Conservation (phyloP, 2,797 vertebrate genomes). For the Arrhamphus sclerolepis region DNA sequence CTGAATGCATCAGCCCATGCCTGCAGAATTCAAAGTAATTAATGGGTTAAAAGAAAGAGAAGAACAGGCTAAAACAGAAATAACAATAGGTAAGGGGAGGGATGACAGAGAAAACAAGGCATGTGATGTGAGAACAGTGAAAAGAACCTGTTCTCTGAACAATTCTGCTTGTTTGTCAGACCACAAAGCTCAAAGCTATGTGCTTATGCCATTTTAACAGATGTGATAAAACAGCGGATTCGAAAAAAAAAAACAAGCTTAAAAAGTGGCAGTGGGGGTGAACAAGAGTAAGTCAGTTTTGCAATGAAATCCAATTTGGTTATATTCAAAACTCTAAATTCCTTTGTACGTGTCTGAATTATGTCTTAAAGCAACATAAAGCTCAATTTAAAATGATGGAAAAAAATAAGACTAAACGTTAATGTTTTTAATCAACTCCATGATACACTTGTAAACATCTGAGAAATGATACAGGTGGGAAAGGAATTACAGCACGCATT, state of each 20-base stretch:
- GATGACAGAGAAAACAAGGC: constrained; percentile 45
- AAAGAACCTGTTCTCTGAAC: constrained; percentile 38
- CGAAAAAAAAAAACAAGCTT: constrained; percentile 6
- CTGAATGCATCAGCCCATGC: constrained; percentile 99
- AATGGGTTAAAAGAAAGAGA: constrained; percentile 3
- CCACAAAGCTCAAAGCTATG: constrained; percentile 22
- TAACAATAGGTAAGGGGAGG: constrained; percentile 2
- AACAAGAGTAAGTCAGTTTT: neutral
- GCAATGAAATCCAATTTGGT: neutral
- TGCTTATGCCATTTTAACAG: constrained; percentile 8
- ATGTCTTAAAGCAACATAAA: too few relatives aligned
- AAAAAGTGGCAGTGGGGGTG: neutral
- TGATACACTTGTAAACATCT: constrained; percentile 1
- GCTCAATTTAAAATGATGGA: too few relatives aligned
- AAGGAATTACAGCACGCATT: constrained; percentile 4
- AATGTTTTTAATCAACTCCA: neutral
- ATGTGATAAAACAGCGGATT: constrained; percentile 11
- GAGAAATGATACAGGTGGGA: constrained; percentile 16
- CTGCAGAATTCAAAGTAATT: constrained; percentile 68
- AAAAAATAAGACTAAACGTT: neutral
- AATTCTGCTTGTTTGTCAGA: constrained; percentile 33
- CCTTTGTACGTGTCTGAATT: too few relatives aligned
- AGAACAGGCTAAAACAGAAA: neutral
- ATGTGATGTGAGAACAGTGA: constrained; percentile 15
- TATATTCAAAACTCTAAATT: too few relatives aligned